Base-by-base conservation (phyloP, 2,888 invertebrate species). In the Chydorus sphaericus region DNA sequence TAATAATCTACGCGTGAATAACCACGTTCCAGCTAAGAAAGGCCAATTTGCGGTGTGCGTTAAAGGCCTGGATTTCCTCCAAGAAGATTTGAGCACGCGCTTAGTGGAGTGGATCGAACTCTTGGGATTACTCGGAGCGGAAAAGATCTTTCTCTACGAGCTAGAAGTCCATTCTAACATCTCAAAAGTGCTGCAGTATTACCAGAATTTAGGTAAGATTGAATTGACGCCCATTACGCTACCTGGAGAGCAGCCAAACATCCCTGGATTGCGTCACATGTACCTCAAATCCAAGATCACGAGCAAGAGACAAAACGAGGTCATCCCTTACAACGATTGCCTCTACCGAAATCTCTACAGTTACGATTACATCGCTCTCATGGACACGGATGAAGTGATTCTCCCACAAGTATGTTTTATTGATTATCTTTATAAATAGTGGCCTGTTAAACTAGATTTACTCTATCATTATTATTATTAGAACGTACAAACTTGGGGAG, bases 271-370 rank as follows among this genome's bases (percentile, higher is more conserved):
- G 64, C 88, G 89, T 68, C 89, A 90, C 69, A 77, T 89, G 71
- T 93, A 89, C 67, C 76, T 93, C 53, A 85, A 85, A 57, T 87
- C 87, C 68, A 92, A 91, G 71, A 83, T 88, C 30, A 91, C 89
- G 65, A 87, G 92, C 72, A 94, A 94, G 71, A 77, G 93, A 14
- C 88, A 92, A 69, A 91, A 92, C 73, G 94, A 94, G 71, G 77
- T 94, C 59, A 88, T 94, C 63, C 92, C 93, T 11, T 94, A 94
- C 75, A 94, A 94, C 70, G 94, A 94, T 70, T 94, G 94, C 67
- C 77, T 94, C 55, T 93, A 93, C 73, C 83, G 88, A 68, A 86
- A 93, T 68, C 80, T 93, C 74, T 87, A 91, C 69, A 77, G 83
- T 61, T 93, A 92, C 71, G 81, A 86, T 61, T 90, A 87, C 72